These are phyloP conservation scores for Tiliacea citrago DNA, from an alignment of 2,888 invertebrate species.

Conservation along the genomic window DNA sequence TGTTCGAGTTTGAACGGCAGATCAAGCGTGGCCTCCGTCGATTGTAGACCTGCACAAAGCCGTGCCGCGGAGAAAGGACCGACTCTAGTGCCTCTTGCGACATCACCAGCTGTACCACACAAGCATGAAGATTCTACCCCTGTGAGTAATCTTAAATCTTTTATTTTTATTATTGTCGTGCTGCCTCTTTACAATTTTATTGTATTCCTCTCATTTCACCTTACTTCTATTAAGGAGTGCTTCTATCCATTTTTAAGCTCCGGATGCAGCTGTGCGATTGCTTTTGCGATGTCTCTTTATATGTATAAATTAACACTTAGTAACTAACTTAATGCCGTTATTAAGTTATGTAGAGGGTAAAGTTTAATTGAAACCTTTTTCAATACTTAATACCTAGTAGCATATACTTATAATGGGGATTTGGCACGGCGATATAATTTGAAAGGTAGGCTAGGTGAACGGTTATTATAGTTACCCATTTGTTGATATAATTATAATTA, in stretches of 20 bases:
- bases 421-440: constrained; percentile 69
- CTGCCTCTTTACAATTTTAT: constrained; percentile 21
- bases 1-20: constrained; percentile 78
- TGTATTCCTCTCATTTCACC: constrained; percentile 11
- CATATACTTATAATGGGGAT: constrained; percentile 36
- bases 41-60: constrained; percentile 84
- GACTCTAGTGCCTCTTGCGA: constrained; percentile 77
- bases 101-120: constrained; percentile 70
- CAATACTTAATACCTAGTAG: neutral
- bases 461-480: constrained; percentile 29
- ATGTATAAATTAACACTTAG: constrained; percentile 29
- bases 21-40: constrained; percentile 86
- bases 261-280: constrained; percentile 84
- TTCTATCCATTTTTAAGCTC: constrained; percentile 48
- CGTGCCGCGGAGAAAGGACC: constrained; percentile 83
- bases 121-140: constrained; percentile 85
- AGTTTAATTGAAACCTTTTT: constrained; percentile 9
- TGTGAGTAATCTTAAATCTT: constrained; percentile 77
- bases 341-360: constrained; percentile 14
- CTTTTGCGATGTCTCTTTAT: constrained; percentile 78
- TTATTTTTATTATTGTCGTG: constrained; percentile 38
- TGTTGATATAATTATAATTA: constrained; percentile 16
- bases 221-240: constrained; percentile 42
- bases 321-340: constrained; percentile 5
- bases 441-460: constrained; percentile 46